Evolutionary conservation across 2,797 vertebrate species (phyloP).

Genomic region (Telmatherina bonti): DNA sequence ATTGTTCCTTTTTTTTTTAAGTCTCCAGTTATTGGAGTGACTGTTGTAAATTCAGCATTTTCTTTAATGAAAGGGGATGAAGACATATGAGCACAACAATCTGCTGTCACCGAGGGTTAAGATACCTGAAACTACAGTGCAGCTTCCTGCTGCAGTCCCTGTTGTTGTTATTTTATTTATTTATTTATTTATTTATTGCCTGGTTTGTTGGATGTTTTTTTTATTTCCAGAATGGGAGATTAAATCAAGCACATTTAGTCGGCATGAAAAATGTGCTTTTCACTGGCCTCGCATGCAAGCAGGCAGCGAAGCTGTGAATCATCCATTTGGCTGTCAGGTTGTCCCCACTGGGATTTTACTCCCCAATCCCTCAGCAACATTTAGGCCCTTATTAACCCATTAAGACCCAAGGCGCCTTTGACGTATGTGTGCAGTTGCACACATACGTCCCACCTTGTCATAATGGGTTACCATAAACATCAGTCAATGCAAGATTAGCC

Average conservation of each 20-base stretch:
- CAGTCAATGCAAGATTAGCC: not conserved
- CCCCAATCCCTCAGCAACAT: not conserved
- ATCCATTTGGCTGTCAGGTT: not conserved
- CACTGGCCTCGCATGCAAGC: not conserved
- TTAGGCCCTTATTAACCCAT: constrained; percentile 1
- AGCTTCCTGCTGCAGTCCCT: too few relatives aligned
- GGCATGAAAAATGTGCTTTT: not conserved
- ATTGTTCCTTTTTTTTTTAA: too few relatives aligned
- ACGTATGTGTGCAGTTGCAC: too few relatives aligned
- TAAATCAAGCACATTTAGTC: not conserved
- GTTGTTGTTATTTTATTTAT: too few relatives aligned
- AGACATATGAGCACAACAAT: too few relatives aligned
- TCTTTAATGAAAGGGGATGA: too few relatives aligned
- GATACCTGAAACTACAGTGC: too few relatives aligned
- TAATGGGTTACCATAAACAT: not conserved
- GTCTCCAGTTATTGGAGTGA: too few relatives aligned
- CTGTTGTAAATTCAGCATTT: too few relatives aligned
- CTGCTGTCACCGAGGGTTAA: too few relatives aligned
- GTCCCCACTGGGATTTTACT: not conserved
- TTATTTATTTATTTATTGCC: not conserved
- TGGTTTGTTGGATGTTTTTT: too few relatives aligned
- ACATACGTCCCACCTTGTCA: not conserved
- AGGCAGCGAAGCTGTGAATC: not conserved
- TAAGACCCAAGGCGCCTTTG: not conserved
- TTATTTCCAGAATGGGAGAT: not conserved